Evolutionary conservation across 2,797 vertebrate genomes (phyloP).

Genomic region (Calcarius lapponicus): DNA sequence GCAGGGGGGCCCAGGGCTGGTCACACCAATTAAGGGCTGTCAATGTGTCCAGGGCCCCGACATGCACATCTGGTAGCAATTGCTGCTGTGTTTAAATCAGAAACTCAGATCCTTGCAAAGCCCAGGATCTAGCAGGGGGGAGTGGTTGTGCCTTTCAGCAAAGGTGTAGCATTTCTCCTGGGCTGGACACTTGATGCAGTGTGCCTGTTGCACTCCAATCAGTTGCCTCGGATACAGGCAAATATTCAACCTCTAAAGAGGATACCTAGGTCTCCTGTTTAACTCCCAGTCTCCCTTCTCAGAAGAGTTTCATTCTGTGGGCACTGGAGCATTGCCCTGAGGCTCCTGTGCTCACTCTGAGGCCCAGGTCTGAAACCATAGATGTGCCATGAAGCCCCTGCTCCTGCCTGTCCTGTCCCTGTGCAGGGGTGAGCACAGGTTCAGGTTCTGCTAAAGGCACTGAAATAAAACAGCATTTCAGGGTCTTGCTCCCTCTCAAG

Average conservation of each 20-base stretch:
- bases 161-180: not conserved
- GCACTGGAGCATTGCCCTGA: not conserved
- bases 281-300: not conserved
- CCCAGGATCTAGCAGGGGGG: not conserved
- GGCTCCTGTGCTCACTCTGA: not conserved
- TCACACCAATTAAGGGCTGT: not conserved
- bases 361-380: not conserved
- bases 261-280: not conserved
- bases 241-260: not conserved
- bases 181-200: not conserved
- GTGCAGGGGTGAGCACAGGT: not conserved
- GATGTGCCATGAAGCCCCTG: not conserved
- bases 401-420: not conserved
- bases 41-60: not conserved
- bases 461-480: not conserved
- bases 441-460: not conserved
- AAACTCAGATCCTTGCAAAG: constrained; percentile 11
- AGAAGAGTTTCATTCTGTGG: not conserved
- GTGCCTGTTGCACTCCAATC: not conserved
- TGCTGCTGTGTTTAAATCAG: constrained; percentile 27
- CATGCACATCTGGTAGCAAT: constrained; percentile 43
- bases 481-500: not conserved
- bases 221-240: not conserved
- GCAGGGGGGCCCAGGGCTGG: not conserved
- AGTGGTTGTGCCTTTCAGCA: not conserved